These are phyloP conservation scores for Cromileptes altivelis DNA, from an alignment of 2,113 vertebrate species.

Conservation along the genomic window DNA sequence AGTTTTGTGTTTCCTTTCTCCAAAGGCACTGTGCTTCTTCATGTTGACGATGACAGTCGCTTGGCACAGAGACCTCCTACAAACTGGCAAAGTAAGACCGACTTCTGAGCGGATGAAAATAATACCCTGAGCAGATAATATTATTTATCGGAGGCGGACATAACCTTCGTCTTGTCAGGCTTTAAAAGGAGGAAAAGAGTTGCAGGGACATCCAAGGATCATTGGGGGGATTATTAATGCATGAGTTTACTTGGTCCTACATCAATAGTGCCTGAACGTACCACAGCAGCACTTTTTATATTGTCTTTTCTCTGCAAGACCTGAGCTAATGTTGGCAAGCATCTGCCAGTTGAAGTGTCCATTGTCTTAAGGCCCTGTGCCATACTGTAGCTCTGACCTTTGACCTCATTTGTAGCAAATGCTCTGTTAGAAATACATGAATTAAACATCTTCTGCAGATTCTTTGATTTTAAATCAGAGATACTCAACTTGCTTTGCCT, in stretches of 20 bases:
- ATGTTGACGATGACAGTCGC: conserved; percentile 78
- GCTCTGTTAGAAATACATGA: not conserved
- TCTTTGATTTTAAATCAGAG: no score
- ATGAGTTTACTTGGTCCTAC: not conserved
- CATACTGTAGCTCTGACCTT: conserved; percentile 22
- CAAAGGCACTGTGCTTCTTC: conserved; percentile 79
- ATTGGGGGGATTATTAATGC: conserved; percentile 40
- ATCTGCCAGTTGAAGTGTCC: conserved; percentile 43
- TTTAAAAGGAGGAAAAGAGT: conserved; percentile 1
- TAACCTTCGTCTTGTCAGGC: not conserved
- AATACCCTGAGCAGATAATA: not conserved
- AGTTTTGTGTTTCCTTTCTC: conserved; percentile 15
- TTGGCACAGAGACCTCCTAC: conserved; percentile 72
- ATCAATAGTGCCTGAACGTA: conserved; percentile 21
- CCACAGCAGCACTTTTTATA: conserved; percentile 18
- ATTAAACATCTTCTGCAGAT: no score
- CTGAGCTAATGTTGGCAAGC: conserved; percentile 9
- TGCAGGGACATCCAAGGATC: not conserved
- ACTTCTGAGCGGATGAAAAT: not conserved
- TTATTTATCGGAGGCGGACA: conserved; percentile 14
- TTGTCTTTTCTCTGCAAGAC: conserved; percentile 11
- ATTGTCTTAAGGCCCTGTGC: conserved; percentile 29
- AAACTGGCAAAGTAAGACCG: conserved; percentile 76
- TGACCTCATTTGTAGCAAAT: conserved; percentile 32
- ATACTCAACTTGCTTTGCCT: no score